Base-by-base conservation (phyloP, 2,797 vertebrate species). In the Cryptoblepharus egeriae region DNA sequence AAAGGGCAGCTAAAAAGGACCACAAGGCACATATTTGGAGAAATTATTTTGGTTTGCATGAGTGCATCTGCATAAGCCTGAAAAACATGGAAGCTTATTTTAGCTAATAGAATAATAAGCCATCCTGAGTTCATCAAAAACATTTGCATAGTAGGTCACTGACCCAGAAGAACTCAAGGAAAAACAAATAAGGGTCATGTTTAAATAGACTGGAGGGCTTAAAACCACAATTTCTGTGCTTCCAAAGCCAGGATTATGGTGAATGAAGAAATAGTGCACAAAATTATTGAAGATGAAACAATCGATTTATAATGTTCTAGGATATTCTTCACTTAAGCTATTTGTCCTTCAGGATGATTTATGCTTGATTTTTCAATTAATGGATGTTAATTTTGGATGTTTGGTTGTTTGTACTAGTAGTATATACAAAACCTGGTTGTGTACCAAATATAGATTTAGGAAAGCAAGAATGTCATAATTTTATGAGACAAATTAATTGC, bases 101-200 rank as follows among this genome's bases (percentile, higher is more conserved):
- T 92, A 92, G 87, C 88, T 91, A 77, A 88, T 85, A 75, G 85
- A 88, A 93, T 91, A 92, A 92, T 91, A 92, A 93, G 90, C 11
- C 2, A 45, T 88, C 82, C 69, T 70, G 74, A 76, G 85, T 90
- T 90, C 84, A 90, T 92, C 84, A 81, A 85, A 93, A 94, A 89
- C 88, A 76, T 91, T 94, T 93, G 93, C 80, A 35, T 90, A 91
- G 57, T 82, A 91, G 92, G 90, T 91, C 90, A 60, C 30, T 89
- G 91, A 92, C 87, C 91, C 74, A 18, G 80, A 89, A 84, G 91
- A 87, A 80, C 70, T 86, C 71, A 2, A 74, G 86, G 88, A 92
- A 92, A 91, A 93, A 89, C 87, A 91, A 87, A 88, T 88, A 92
- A 87, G 78, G 75, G 82, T 90, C 86, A 91, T 79, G 8, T 88